Conservation (phyloP, 2,797 vertebrate genomes). For the Enteromius paludinosus region DNA sequence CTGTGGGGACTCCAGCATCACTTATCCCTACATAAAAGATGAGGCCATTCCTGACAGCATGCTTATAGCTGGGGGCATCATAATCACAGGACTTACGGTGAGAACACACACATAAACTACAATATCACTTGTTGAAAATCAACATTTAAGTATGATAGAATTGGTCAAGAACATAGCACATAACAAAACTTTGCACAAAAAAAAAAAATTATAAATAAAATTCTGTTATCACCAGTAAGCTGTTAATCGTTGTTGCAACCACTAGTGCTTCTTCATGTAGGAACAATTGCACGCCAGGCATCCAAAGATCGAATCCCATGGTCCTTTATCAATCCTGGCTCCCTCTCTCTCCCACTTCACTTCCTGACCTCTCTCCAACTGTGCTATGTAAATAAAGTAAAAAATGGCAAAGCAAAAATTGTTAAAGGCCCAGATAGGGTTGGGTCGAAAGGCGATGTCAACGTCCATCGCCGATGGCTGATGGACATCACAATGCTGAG, state of each 20-base stretch:
- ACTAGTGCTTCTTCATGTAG: background rate
- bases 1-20: slow-evolving; percentile 82
- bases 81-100: slow-evolving; percentile 78
- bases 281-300: background rate
- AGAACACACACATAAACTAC: slow-evolving; percentile 57
- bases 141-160: background rate
- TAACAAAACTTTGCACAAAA: background rate
- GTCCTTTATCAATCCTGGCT: slow-evolving; percentile 1
- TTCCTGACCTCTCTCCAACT: background rate
- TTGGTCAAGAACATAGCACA: background rate
- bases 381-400: background rate
- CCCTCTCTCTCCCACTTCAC: background rate
- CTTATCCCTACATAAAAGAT: slow-evolving; percentile 69
- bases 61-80: slow-evolving; percentile 78
- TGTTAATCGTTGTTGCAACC: background rate
- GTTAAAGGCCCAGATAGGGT: background rate
- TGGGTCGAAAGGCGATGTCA: too few relatives aligned
- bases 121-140: background rate
- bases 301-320: background rate
- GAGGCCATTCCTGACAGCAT: slow-evolving; percentile 77
- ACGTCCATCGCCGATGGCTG: too few relatives aligned
- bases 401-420: background rate
- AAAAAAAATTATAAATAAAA: background rate
- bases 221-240: background rate
- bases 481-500: too few relatives aligned